These are phyloP conservation scores for Muscidifurax raptorellus DNA, from an alignment of 1,140 invertebrate species.

Conservation along the genomic window DNA sequence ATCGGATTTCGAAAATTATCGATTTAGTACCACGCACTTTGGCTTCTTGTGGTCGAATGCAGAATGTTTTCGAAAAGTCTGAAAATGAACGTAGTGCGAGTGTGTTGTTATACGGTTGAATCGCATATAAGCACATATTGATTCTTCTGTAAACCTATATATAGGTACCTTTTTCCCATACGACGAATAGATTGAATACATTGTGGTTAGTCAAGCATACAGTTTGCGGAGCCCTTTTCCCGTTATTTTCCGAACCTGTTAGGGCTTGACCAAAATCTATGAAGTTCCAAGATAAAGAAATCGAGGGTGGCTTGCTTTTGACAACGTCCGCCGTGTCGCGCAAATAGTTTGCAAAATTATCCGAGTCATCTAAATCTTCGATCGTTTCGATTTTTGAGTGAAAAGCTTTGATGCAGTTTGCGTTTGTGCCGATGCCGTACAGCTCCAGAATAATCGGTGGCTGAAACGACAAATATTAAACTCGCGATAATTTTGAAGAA, in stretches of 20 bases:
- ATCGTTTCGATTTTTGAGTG: conserved; percentile 53
- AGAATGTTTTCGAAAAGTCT: conserved; percentile 60
- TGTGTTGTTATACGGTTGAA: too few relatives aligned
- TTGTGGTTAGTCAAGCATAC: conserved; percentile 63
- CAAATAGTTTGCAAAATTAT: conserved; percentile 56
- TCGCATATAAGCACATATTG: neutral
- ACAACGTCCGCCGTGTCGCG: conserved; percentile 51
- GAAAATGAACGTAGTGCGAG: neutral
- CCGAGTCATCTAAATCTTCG: conserved; percentile 18
- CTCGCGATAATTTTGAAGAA: neutral
- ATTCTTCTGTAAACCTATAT: too few relatives aligned
- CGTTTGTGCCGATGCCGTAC: conserved; percentile 55
- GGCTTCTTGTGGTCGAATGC: conserved; percentile 53
- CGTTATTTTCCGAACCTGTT: conserved; percentile 32
- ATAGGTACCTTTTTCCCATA: conserved; percentile 64
- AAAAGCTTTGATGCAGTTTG: conserved; percentile 20
- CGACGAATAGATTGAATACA: conserved; percentile 52
- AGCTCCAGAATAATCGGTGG: conserved; percentile 64
- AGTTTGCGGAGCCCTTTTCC: conserved; percentile 51
- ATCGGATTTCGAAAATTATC: conserved; percentile 62
- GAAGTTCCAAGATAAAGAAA: conserved; percentile 61
- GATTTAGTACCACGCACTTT: conserved; percentile 52
- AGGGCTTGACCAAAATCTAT: conserved; percentile 61
- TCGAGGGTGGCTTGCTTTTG: conserved; percentile 43
- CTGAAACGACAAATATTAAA: conserved; percentile 50